Base-by-base conservation (phyloP, 2,797 vertebrate species). In the Lophius americanus region DNA sequence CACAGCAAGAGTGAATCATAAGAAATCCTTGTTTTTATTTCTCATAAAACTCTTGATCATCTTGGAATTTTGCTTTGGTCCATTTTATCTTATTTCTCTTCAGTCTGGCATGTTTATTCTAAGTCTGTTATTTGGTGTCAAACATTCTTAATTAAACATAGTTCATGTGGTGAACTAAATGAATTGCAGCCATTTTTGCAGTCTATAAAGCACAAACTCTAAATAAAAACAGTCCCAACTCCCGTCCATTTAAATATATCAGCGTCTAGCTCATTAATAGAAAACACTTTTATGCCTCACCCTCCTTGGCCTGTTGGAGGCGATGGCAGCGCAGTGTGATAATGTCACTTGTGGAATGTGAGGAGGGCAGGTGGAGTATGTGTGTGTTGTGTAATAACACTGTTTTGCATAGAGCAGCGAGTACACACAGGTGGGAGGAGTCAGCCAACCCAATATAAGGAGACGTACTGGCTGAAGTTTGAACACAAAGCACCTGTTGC, bases 401-500 rank as follows among this genome's bases (percentile, higher is more conserved):
- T 51, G 41, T 23, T 60, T 38, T 62, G 54, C 64, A 68, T 12
- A 61, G 13, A 54, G 14, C n/a, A 23, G 66, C 7, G 32, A 73
- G 48, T 13, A 38, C 33, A 43, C 51, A 38, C 42, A 46, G 14
- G 77, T 61, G 35, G 88, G 88, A 70, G 83, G 81, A 64, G 72
- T 70, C 66, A 2, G 6, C 14, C 2, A 57, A 3, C 44, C 32
- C 6, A 41, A 37, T 90, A 92, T 93, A 94, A 93, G 85, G 73
- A 78, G 50, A 70, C 9, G 72, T 51, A 38, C 43, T 36, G 74
- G 39, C 59, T 38, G 73, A 42, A 48, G 60, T 59, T 8, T 70
- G 57, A 85, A 85, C 85, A 88, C 60, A 90, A 89, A 75, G 78
- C 92, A 93, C 92, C 92, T 93, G 92, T 82, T 79, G 64, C 75